A percentile compares a stretch with the other conserved stretches of the same genome.
Conservation (phyloP, 2,888 invertebrate genomes). For the Tipula unca region DNA sequence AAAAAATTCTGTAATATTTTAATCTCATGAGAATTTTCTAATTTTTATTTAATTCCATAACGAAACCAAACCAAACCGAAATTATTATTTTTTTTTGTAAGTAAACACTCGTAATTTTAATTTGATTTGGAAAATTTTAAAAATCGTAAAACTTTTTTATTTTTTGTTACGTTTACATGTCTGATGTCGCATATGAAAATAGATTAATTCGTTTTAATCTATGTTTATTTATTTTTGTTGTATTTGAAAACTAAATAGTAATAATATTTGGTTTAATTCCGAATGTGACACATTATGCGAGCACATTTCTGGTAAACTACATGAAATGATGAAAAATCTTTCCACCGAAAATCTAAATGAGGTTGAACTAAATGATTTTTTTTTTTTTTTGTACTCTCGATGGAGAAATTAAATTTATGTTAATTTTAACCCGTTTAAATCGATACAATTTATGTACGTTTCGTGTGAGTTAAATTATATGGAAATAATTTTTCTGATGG, state of each 20-base stretch:
- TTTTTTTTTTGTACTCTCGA: background rate
- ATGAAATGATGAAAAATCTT: background rate
- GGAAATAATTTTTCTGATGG: too few species aligned
- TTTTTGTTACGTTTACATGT: background rate
- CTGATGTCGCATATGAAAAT: background rate
- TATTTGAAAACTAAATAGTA: background rate
- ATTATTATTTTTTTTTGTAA: background rate
- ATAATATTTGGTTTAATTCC: background rate
- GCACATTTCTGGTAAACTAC: background rate
- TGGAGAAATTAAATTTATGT: background rate
- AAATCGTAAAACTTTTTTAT: background rate
- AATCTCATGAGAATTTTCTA: background rate
- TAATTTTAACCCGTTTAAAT: background rate
- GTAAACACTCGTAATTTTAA: background rate
- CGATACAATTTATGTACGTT: background rate
- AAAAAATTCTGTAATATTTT: background rate
- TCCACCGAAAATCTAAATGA: background rate
- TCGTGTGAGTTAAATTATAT: background rate
- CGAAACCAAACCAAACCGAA: background rate
- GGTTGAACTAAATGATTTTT: background rate
- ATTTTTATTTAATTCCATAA: background rate
- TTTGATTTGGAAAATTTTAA: background rate
- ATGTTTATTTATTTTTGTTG: too few species aligned
- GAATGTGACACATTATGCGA: background rate
- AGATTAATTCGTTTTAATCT: background rate